phyloP scores from a whole-genome alignment of 2,113 vertebrate genomes.

The Rhinolophus ferrumequinum region DNA sequence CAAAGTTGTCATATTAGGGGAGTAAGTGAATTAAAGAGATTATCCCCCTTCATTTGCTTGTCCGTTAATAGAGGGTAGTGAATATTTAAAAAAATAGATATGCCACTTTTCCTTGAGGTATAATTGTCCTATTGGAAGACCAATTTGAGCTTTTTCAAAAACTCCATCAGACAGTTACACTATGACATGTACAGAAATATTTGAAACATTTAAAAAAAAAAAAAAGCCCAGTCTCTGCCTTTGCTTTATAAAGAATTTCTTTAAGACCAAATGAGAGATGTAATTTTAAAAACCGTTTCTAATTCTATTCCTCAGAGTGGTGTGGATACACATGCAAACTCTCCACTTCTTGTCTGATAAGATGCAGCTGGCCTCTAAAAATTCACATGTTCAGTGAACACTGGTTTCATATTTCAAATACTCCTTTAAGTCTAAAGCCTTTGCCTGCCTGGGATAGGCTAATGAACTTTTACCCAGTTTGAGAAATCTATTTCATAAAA shows the following conservation, averaged over 20 bases:
- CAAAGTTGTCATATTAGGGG: background rate
- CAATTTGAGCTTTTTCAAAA: background rate
- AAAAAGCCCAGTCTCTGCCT: background rate
- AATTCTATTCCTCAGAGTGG: background rate
- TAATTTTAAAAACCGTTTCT: background rate
- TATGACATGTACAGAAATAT: background rate
- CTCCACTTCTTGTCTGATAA: no score
- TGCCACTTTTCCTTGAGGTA: background rate
- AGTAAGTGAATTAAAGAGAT: background rate
- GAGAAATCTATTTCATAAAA: background rate
- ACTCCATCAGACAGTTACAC: background rate
- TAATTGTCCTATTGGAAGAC: background rate
- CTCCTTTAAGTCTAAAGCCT: background rate
- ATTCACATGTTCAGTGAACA: background rate
- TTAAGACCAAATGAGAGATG: background rate
- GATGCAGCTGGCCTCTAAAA: background rate
- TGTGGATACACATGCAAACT: background rate
- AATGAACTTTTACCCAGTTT: background rate
- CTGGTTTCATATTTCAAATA: background rate
- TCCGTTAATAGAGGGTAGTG: background rate
- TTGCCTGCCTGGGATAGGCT: background rate
- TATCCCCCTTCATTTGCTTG: background rate
- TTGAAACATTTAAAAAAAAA: background rate
- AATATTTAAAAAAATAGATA: background rate
- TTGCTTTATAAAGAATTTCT: conserved; percentile 33